Base-by-base conservation (phyloP, 2,113 vertebrate genomes). In the Platycercus adscitus region DNA sequence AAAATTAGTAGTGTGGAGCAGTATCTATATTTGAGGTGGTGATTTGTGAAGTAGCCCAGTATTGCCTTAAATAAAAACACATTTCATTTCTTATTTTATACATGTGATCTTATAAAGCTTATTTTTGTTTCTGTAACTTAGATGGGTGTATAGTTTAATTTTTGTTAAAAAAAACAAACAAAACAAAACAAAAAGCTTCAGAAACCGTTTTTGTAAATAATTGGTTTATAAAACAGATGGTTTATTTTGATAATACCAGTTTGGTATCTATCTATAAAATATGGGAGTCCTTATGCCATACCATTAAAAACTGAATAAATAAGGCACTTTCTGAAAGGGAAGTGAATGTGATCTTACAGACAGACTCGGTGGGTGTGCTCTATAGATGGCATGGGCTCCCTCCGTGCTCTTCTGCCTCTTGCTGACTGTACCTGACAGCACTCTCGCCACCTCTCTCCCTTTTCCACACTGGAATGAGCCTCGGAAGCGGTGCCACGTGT, bases 21-120 rank as follows among this genome's bases (percentile, higher is more conserved):
- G 98, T 98, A 97, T 98, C 98, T 98, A 98, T 98, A 98, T 98
- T 97, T 98, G 97, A 98, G 98, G 97, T 98, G 98, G 98, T 98
- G 98, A 98, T 98, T 98, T 98, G 98, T 98, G 98, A 98, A 98
- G 98, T 98, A 98, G 98, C 98, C 98, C 98, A 98, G 98, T 98
- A 98, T 98, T 98, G 98, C 98, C 98, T 98, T 98, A 98, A 98
- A 98, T 98, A 98, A 98, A 98, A 98, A 96, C 98, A 98, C 98
- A 98, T 98, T 98, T 98, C 98, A 98, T 98, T 98, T 98, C 97
- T 98, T 98, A 96, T 98, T 98, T 98, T 98, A 98, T 98, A 98
- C 97, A 98, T 97, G 98, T 98, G 98, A 98, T 98, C 97, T 98
- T 98, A 98, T 91, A 98, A 98, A 98, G 93, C 93, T 97, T 97